phyloP scores from a whole-genome alignment of 1,140 invertebrate species.

The Berghia stephanieae region DNA sequence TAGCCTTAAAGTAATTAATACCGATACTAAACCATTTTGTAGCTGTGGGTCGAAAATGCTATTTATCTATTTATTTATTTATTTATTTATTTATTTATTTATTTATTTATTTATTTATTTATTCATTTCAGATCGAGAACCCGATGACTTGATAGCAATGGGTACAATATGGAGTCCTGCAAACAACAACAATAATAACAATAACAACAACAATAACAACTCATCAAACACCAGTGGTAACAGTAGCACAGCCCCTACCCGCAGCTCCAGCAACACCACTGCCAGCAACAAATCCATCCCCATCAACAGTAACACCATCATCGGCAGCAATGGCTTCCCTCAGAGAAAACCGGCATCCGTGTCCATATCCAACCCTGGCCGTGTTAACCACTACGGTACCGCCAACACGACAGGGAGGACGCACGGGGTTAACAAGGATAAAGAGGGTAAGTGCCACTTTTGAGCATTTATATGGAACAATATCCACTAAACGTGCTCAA shows the following conservation, averaged over 20 bases:
- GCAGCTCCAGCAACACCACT: neutral
- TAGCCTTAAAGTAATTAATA: no score
- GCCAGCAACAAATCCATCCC: neutral
- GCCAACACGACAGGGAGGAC: no score
- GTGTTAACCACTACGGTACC: no score
- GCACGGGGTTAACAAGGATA: no score
- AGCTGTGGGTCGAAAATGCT: no score
- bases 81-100: no score
- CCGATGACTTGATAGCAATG: slow-evolving; percentile 51
- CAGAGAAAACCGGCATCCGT: neutral
- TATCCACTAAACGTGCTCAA: no score
- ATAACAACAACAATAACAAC: slow-evolving; percentile 17
- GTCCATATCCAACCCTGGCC: neutral
- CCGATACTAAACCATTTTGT: no score
- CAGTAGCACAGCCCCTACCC: neutral
- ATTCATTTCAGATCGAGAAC: slow-evolving; percentile 35
- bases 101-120: slow-evolving; percentile 12
- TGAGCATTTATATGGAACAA: no score
- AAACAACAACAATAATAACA: neutral
- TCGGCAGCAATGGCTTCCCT: neutral
- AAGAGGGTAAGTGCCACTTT: no score
- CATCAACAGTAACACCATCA: neutral
- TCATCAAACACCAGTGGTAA: slow-evolving; percentile 8
- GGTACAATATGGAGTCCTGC: slow-evolving; percentile 49
- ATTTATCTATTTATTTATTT: no score